Percentiles rank a stretch among this genome's conserved stretches.
Evolutionary conservation across 2,113 vertebrate genomes (phyloP).

Genomic region (Tupaia chinensis): DNA sequence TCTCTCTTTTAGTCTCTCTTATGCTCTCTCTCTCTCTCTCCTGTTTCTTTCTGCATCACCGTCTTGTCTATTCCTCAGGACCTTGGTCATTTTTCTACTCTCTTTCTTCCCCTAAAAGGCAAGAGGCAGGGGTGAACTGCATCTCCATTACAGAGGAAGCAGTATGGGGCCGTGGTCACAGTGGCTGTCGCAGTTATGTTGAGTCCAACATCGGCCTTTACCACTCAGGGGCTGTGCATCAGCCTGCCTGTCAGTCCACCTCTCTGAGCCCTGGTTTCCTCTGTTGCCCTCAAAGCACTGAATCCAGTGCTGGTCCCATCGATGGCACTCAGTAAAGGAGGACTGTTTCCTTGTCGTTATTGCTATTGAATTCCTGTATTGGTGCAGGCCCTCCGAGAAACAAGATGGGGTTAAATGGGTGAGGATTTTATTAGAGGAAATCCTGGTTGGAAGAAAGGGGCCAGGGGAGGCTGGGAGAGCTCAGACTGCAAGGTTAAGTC

Average conservation of each 20-base stretch:
- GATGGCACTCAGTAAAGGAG: not conserved
- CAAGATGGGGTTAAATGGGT: not conserved
- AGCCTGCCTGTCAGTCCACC: not conserved
- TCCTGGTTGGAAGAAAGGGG: not conserved
- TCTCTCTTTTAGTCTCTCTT: not conserved
- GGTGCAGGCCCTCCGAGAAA: not conserved
- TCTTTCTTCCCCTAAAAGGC: not conserved
- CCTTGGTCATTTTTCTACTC: not conserved
- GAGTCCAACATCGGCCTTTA: not conserved
- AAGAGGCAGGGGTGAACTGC: not conserved
- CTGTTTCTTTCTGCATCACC: not conserved
- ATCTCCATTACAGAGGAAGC: not conserved
- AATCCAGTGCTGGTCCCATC: not conserved
- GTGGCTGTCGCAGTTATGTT: not conserved
- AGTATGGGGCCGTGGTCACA: not conserved
- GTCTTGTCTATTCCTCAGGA: not conserved
- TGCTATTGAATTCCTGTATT: not conserved
- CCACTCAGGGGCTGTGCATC: not conserved
- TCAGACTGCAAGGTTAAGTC: not conserved
- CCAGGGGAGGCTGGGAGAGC: not conserved
- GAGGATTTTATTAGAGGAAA: slow-evolving; percentile 2
- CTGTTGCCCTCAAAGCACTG: not conserved
- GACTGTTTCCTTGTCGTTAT: not conserved
- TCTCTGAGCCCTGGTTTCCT: not conserved
- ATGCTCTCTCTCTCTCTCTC: not conserved